Conservation (phyloP, 2,888 invertebrate species). For the Galeruca laticollis region DNA sequence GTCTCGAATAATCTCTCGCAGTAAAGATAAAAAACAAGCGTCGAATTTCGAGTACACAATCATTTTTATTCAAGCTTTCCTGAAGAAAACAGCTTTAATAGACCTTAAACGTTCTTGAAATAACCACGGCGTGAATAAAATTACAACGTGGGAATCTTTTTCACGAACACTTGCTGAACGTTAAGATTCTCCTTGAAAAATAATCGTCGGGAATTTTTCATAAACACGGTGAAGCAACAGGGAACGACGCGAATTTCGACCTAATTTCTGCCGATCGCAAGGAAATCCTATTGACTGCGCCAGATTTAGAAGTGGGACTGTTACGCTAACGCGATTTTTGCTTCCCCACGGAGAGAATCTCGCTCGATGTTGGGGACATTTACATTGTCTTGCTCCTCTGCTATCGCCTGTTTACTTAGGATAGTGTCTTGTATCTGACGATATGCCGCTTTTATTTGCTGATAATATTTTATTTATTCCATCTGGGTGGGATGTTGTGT, state of each 20-base stretch:
- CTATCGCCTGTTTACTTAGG: slow-evolving; percentile 51
- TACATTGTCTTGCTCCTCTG: slow-evolving; percentile 49
- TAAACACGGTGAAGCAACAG: slow-evolving; percentile 33
- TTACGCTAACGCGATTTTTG: slow-evolving; percentile 50
- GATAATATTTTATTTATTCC: slow-evolving; percentile 46
- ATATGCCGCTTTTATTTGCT: slow-evolving; percentile 42
- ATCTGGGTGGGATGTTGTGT: slow-evolving; percentile 21
- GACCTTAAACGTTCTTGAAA: slow-evolving; percentile 48
- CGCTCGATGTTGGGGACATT: slow-evolving; percentile 47
- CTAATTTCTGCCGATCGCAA: slow-evolving; percentile 35
- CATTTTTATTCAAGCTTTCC: slow-evolving; percentile 45
- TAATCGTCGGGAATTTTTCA: slow-evolving; percentile 44
- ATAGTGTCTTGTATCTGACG: slow-evolving; percentile 45
- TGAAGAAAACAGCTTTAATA: slow-evolving; percentile 46
- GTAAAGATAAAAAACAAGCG: slow-evolving; percentile 36
- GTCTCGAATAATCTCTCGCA: slow-evolving; percentile 32
- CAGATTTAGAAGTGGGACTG: slow-evolving; percentile 40
- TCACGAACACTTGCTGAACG: slow-evolving; percentile 48
- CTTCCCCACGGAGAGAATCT: slow-evolving; percentile 43
- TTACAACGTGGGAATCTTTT: slow-evolving; percentile 55
- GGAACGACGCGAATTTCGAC: slow-evolving; percentile 34
- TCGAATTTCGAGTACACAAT: slow-evolving; percentile 42
- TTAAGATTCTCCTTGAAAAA: slow-evolving; percentile 44
- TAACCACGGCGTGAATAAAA: slow-evolving; percentile 50
- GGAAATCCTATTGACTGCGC: slow-evolving; percentile 37